Evolutionary conservation across 2,113 vertebrate genomes (phyloP).

Genomic region (Osmerus mordax): DNA sequence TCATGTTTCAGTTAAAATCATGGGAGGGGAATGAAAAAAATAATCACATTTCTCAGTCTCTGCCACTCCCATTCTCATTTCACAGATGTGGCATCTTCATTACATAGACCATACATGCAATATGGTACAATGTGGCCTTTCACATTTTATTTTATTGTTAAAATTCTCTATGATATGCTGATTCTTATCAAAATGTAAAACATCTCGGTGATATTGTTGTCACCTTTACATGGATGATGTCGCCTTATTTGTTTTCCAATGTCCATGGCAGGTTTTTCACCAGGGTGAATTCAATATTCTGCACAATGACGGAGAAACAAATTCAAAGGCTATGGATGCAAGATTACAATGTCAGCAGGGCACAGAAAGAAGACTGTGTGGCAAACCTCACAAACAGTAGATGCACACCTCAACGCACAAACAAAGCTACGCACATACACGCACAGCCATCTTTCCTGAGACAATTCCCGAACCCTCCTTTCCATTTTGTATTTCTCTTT

Average conservation of each 20-base stretch:
- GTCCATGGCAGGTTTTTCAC: background rate
- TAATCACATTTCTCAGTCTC: constrained; percentile 37
- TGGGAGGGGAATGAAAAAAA: constrained; percentile 31
- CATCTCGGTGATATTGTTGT: constrained; percentile 26
- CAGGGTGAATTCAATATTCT: constrained; percentile 7
- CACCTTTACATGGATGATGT: constrained; percentile 31
- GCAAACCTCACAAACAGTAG: constrained; percentile 7
- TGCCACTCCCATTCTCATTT: constrained; percentile 2
- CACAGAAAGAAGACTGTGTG: constrained; percentile 11
- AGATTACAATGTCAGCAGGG: background rate
- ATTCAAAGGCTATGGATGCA: too few species aligned
- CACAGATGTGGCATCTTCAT: constrained; percentile 34
- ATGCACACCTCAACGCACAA: constrained; percentile 1
- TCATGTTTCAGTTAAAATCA: constrained; percentile 52
- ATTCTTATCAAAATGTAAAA: constrained; percentile 61
- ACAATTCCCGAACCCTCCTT: constrained; percentile 21
- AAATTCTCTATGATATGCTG: constrained; percentile 9
- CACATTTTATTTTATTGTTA: constrained; percentile 21
- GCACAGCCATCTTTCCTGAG: background rate
- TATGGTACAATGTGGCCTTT: constrained; percentile 32
- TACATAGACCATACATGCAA: constrained; percentile 35
- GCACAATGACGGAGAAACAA: too few species aligned
- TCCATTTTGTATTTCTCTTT: constrained; percentile 25
- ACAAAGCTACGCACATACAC: constrained; percentile 13
- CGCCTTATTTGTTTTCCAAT: background rate